Conservation (phyloP, 92 coral and sea anemone species). For the Phymanthus crucifer region DNA sequence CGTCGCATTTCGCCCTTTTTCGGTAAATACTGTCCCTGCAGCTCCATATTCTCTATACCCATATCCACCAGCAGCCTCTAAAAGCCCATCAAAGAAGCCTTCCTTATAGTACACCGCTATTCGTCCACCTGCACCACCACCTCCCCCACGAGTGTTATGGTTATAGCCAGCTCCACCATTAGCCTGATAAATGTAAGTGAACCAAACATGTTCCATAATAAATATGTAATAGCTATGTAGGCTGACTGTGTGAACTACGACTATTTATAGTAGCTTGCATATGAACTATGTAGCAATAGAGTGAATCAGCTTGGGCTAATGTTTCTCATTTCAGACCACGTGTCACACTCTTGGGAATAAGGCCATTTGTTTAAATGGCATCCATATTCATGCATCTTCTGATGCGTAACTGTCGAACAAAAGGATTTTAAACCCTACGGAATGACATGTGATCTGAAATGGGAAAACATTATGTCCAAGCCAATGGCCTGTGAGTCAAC, state of each 20-base stretch:
- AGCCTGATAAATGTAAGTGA: conserved; percentile 6
- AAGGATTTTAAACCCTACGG: too few relatives aligned
- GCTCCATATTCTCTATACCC: conserved; percentile 87
- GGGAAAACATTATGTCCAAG: too few relatives aligned
- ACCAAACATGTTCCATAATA: background rate
- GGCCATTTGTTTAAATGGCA: too few relatives aligned
- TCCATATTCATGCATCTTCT: too few relatives aligned
- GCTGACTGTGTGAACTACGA: background rate
- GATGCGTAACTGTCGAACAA: too few relatives aligned
- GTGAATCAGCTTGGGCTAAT: too few relatives aligned
- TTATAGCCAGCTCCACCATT: conserved; percentile 82
- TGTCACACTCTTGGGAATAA: too few relatives aligned
- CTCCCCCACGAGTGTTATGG: conserved; percentile 61
- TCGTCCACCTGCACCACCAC: conserved; percentile 97
- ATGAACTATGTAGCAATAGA: too few relatives aligned
- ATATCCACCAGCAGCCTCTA: conserved; percentile 87
- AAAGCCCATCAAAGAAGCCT: conserved; percentile 84
- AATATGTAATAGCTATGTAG: background rate
- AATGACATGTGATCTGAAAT: too few relatives aligned
- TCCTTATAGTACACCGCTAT: conserved; percentile 78
- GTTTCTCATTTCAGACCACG: too few relatives aligned
- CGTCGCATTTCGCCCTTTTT: conserved; percentile 43
- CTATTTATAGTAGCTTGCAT: too few relatives aligned
- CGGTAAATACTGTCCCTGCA: conserved; percentile 95
- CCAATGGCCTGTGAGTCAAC: too few relatives aligned